phyloP scores from a whole-genome alignment of 1,140 invertebrate genomes.

The Drosophila kohkoa region DNA sequence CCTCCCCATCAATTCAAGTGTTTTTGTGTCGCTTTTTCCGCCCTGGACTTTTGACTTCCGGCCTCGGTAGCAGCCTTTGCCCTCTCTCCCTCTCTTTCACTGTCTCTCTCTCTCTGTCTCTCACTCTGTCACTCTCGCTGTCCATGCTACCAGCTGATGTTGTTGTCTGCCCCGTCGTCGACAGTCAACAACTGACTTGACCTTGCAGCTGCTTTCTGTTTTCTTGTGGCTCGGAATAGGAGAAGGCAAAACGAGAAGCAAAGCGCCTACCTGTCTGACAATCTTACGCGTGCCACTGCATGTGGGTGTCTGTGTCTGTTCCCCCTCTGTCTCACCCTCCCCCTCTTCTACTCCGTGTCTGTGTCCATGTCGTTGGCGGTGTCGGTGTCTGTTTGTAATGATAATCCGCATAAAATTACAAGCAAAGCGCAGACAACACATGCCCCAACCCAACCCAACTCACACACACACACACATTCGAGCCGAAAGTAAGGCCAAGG shows the following conservation, averaged over 20 bases:
- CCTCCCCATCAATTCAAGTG: constrained; percentile 46
- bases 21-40: constrained; percentile 62
- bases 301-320: constrained; percentile 8
- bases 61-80: constrained; percentile 19
- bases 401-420: constrained; percentile 84
- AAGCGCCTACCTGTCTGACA: constrained; percentile 56
- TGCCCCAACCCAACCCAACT: constrained; percentile 28
- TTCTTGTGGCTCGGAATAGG: constrained; percentile 29
- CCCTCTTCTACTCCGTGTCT: neutral
- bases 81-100: neutral
- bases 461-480: constrained; percentile 28
- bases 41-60: constrained; percentile 78
- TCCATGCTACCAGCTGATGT: neutral
- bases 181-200: constrained; percentile 50
- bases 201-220: constrained; percentile 56
- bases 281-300: constrained; percentile 41
- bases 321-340: neutral
- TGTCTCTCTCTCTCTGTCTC: neutral
- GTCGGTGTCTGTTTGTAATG: constrained; percentile 51
- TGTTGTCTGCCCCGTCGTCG: neutral
- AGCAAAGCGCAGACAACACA: constrained; percentile 59
- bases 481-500: constrained; percentile 78
- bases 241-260: neutral
- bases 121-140: neutral
- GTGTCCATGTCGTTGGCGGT: constrained; percentile 27